Base-by-base conservation (phyloP, 1,140 invertebrate species). In the Hylyphantes graminicola region DNA sequence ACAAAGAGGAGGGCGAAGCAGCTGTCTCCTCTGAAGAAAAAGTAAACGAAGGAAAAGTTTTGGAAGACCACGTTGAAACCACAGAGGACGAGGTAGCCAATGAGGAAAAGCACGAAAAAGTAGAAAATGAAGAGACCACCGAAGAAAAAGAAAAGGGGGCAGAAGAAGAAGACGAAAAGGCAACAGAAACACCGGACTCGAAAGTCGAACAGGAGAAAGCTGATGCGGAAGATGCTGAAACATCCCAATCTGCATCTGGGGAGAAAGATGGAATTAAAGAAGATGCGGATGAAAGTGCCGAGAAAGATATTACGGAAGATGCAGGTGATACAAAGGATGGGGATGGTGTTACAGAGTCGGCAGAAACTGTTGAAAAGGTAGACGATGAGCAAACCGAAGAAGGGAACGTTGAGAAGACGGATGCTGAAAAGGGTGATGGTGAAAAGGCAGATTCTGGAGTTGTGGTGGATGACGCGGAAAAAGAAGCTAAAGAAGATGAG, bases 401-500 rank as follows among this genome's bases (percentile, higher is more conserved):
- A 54, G 55, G 73, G 11, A 48, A 81, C 8, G 12, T 3, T 15
- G 67, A 72, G 0, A n/a, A 21, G 13, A 7, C 35, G 9, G 15
- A 53, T 19, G 6, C 15, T 3, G 57, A 81, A 51, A 21, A n/a
- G 51, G 50, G 63, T 1, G 65, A 63, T 11, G 57, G 57, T 9
- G 63, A 80, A 50, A 67, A 50, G n/a, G 54, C 19, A 17, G 13
- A 3, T n/a, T 50, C 57, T 48, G 77, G 68, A 50, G 35, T 17
- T 48, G 21, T 3, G 17, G 65, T 50, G 13, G 65, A 80, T 17
- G 21, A 50, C 15, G 48, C 13, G 35, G 54, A 15, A 6, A 35
- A 50, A 70, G 19, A 79, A 13, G 10, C 13, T 50, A 67, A 70
- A 51, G 55, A 78, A 55, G 63, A 78, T 54, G 72, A 74, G 35